Evolutionary conservation across 2,797 vertebrate species (phyloP).

Genomic region (Fistularia tabacaria): DNA sequence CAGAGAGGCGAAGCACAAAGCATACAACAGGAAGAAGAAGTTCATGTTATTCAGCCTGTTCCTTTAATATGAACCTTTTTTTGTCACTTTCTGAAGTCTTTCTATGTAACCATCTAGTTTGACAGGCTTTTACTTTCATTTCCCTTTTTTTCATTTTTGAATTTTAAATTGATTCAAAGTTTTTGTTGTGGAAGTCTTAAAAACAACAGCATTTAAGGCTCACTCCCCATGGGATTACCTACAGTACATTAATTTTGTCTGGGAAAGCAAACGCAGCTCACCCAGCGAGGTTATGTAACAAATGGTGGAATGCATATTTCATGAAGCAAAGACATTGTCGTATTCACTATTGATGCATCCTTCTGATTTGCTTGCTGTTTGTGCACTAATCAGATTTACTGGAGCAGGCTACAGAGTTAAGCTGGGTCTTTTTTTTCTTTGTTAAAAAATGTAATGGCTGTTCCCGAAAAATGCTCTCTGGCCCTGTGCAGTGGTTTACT

Average conservation of each 20-base stretch:
- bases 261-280: constrained; percentile 28
- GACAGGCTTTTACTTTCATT: no score
- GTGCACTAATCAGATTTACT: constrained; percentile 1
- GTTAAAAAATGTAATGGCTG: constrained; percentile 39
- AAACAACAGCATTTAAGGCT: no score
- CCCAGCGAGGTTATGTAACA: constrained; percentile 50
- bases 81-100: no score
- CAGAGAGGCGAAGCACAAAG: no score
- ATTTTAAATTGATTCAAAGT: no score
- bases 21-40: no score
- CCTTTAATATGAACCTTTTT: no score
- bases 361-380: constrained; percentile 28
- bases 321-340: constrained; percentile 31
- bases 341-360: constrained; percentile 31
- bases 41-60: no score
- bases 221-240: constrained; percentile 21
- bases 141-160: not conserved
- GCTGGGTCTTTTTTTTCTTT: constrained; percentile 29
- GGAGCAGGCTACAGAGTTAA: constrained; percentile 17
- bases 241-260: constrained; percentile 26
- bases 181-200: no score
- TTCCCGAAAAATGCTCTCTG: constrained; percentile 22
- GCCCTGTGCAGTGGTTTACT: constrained; percentile 15
- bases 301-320: constrained; percentile 40
- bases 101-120: no score